Evolutionary conservation across 1,140 invertebrate genomes (phyloP).

Genomic region (Oscheius sp.): DNA sequence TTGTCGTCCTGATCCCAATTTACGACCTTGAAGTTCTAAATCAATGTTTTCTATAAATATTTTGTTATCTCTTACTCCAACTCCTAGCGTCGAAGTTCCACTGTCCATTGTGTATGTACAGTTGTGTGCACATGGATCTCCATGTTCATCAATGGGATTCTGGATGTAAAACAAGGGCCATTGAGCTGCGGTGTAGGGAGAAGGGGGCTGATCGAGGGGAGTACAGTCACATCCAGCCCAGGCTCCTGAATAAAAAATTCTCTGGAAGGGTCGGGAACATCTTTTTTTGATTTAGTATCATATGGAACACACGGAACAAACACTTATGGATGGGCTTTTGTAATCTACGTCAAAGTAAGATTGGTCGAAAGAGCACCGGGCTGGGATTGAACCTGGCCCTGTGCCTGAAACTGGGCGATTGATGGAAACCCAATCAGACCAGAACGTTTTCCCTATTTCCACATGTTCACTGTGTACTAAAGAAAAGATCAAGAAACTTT

Average conservation of each 20-base stretch:
- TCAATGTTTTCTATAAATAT: not conserved
- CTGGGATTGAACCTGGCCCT: too few species aligned
- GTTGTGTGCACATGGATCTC: not conserved
- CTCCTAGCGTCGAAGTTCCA: not conserved
- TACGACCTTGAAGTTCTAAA: not conserved
- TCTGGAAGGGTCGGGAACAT: too few species aligned
- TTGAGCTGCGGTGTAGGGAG: not conserved
- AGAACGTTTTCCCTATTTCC: too few species aligned
- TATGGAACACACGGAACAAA: too few species aligned
- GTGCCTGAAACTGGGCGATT: too few species aligned
- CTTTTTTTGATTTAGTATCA: too few species aligned
- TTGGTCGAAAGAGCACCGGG: too few species aligned
- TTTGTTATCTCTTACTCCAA: not conserved
- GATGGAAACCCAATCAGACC: too few species aligned
- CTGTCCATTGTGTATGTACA: not conserved
- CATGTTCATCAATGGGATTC: not conserved
- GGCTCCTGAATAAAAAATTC: not conserved
- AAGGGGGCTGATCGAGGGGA: not conserved
- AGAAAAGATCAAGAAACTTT: too few species aligned
- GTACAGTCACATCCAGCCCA: not conserved
- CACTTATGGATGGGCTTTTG: too few species aligned
- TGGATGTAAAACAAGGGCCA: not conserved
- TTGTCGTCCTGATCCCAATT: not conserved
- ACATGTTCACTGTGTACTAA: too few species aligned
- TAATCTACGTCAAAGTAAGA: too few species aligned